Evolutionary conservation across 2,797 vertebrate species (phyloP).

Genomic region (Lindbergichthys nudifrons): DNA sequence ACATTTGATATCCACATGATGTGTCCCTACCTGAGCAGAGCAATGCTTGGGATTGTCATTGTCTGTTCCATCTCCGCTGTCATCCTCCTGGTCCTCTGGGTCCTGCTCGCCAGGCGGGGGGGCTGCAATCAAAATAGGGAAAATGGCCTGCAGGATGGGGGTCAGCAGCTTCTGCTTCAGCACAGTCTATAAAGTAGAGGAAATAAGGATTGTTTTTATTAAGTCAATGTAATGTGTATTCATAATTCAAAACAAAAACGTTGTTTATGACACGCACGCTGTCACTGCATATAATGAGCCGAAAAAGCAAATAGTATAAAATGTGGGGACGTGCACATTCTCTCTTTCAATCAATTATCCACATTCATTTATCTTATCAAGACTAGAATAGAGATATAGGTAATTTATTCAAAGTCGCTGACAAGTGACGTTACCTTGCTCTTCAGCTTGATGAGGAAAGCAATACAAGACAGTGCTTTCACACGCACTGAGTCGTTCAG

Average conservation of each 20-base stretch:
- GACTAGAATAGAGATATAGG: background rate
- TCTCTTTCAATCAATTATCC: too few species aligned
- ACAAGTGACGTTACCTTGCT: slow-evolving; percentile 85
- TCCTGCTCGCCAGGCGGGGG: slow-evolving; percentile 89
- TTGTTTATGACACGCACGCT: too few species aligned
- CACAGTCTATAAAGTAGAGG: slow-evolving; percentile 79
- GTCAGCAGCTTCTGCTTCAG: slow-evolving; percentile 89
- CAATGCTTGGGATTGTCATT: slow-evolving; percentile 84
- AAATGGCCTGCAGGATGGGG: slow-evolving; percentile 87
- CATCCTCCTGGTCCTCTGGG: slow-evolving; percentile 89
- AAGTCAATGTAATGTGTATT: background rate
- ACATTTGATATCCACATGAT: background rate
- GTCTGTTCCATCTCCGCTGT: slow-evolving; percentile 78
- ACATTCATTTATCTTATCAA: too few species aligned
- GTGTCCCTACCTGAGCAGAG: slow-evolving; percentile 78
- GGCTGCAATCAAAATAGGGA: slow-evolving; percentile 87
- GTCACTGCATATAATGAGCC: too few species aligned
- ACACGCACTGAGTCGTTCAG: slow-evolving; percentile 87
- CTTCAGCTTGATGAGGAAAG: slow-evolving; percentile 90
- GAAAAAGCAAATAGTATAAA: background rate
- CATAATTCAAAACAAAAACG: too few species aligned
- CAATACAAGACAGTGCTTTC: slow-evolving; percentile 88
- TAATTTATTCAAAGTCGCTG: slow-evolving; percentile 2
- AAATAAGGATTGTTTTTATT: background rate
- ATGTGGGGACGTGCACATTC: background rate